phyloP scores from a whole-genome alignment of 2,888 invertebrate genomes.

The Sphecodes monilicornis region DNA sequence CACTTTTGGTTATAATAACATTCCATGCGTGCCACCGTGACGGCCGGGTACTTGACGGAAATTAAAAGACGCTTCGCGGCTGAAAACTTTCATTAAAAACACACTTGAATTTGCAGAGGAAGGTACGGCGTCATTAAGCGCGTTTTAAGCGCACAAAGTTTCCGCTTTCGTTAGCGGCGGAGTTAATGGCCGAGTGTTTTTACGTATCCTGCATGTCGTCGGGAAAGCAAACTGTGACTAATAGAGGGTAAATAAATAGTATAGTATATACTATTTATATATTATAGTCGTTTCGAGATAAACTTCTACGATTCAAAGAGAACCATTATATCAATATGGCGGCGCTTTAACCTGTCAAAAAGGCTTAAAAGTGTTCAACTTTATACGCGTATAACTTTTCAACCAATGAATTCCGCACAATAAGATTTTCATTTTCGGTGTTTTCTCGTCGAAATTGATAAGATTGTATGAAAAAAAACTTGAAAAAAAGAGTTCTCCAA shows the following conservation, averaged over 20 bases:
- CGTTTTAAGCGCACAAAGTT: slow-evolving; percentile 33
- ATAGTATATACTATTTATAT: too few relatives aligned
- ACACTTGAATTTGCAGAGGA: slow-evolving; percentile 29
- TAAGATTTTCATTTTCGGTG: too few relatives aligned
- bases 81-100: slow-evolving; percentile 58
- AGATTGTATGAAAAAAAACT: too few relatives aligned
- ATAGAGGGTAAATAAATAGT: slow-evolving; percentile 4
- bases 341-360: too few relatives aligned
- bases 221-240: slow-evolving; percentile 13
- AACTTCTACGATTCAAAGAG: too few relatives aligned
- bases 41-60: not conserved
- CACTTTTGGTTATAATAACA: slow-evolving; percentile 39
- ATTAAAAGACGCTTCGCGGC: slow-evolving; percentile 44
- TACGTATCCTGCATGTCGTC: not conserved
- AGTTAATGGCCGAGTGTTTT: slow-evolving; percentile 48
- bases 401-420: too few relatives aligned
- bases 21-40: slow-evolving; percentile 15
- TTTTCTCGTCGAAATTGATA: too few relatives aligned
- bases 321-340: too few relatives aligned
- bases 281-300: not conserved
- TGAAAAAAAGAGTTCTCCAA: too few relatives aligned
- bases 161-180: slow-evolving; percentile 37
- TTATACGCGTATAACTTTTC: too few relatives aligned
- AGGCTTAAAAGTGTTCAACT: too few relatives aligned
- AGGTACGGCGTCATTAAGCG: slow-evolving; percentile 37